Base-by-base conservation (phyloP, 2,113 vertebrate genomes). In the Pholis gunnellus region DNA sequence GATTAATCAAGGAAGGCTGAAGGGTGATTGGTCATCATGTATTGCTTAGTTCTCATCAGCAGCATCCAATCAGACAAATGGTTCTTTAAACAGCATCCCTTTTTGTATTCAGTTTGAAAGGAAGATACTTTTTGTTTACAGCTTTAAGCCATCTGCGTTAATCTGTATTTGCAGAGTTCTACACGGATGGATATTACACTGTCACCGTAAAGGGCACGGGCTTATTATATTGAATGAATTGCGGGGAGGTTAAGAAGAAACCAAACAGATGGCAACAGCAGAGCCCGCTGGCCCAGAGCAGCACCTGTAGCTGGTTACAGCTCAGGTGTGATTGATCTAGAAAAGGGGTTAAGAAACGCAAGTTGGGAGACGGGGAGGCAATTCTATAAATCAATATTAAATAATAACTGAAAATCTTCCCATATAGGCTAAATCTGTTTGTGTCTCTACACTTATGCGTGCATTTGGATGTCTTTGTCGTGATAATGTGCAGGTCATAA, bases 191-290 rank as follows among this genome's bases (percentile, higher is more conserved):
- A 85, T 84, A 84, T 88, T 82, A 75, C 76, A 74, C 71, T 84
- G 84, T 79, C 76, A 57, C 84, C 79, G 60, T 54, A 83, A 87
- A 88, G 85, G 87, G 81, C 88, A 83, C 57, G 15, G 65, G 77
- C 76, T 84, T 75, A 74, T 83, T 84, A 73, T 59, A 20, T 22
- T 44, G 71, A 89, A 87, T 81, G 84, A 81, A 88, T 88, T 75
- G 86, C 44, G 72, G 29, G 46, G 44, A 78, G 74, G 83, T 87
- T 69, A 83, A 84, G 38, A 72, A 50, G 77, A 87, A 79, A 83
- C 56, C 78, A 85, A 85, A 82, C 90, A 93, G 88, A 91, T 88
- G 85, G 88, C 48, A 60, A 44, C 34, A 67, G 83, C 72, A 61
- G 74, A 56, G 75, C 66, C 75, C 70, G 52, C 40, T 20, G 78